Base-by-base conservation (phyloP, 1,140 invertebrate species). In the Drosophila quadrilineata region DNA sequence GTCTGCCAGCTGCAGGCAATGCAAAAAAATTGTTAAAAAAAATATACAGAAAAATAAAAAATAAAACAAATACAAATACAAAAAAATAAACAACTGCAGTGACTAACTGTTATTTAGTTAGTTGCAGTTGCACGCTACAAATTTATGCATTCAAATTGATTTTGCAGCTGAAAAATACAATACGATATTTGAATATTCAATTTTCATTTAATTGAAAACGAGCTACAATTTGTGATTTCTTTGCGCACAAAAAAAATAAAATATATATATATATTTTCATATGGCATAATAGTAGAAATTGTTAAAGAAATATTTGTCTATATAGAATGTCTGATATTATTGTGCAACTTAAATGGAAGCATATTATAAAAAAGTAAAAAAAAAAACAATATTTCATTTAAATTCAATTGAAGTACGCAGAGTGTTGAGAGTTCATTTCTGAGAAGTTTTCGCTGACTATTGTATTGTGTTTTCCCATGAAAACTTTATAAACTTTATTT, bases 111-210 rank as follows among this genome's bases (percentile, higher is more conserved):
- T 58, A 66, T 66, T 66, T 31, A 24, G 31, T 49, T 65, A 40
- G 48, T 31, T 53, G 28, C 28, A 16, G 50, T 28, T 60, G 21
- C 28, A 22, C 43, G 26, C 8, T 50, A 36, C 12, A 24, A 52
- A 60, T 64, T 36, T 21, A 52, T 53, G 31, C 6, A 66, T 52
- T 66, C 24, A 53, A 60, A 66, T 60, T 66, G 56, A 17, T 31
- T 60, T 66, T 10, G 16, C 17, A 29, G 14, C 21, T 46, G 63
- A 22, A 52, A n/a, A 36, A 52, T 24, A 52, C 56, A 60, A 66
- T 60, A n/a, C 31, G 38, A 52, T 66, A 66, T 60, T 66, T 66
- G 63, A 60, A 60, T 60, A 66, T 52, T 52, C 36, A 45, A 52
- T 60, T 60, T 26, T 17, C 6, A 35, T 46, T 50, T 9, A 52